Conservation (phyloP, 2,888 invertebrate genomes). For the Napeogenes sylphis region DNA sequence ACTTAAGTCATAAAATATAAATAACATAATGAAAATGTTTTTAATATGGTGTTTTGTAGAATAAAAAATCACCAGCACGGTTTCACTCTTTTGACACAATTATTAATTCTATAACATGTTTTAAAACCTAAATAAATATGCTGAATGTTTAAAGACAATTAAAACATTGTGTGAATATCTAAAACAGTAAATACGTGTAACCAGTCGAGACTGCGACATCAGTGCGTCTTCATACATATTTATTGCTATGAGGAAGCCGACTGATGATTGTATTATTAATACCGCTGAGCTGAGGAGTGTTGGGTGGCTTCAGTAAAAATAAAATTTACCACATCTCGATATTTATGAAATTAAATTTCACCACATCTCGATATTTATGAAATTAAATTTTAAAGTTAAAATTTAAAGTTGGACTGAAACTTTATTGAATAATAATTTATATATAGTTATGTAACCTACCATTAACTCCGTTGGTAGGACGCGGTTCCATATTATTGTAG, state of each 20-base stretch:
- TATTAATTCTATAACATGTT: too few species aligned
- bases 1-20: too few species aligned
- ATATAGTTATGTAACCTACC: slow-evolving; percentile 11
- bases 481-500: slow-evolving; percentile 43
- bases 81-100: too few species aligned
- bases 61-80: too few species aligned
- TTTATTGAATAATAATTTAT: too few species aligned
- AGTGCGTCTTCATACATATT: slow-evolving; percentile 12
- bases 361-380: too few species aligned
- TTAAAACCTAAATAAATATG: too few species aligned
- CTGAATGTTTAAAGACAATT: not conserved
- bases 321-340: not conserved
- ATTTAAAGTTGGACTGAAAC: too few species aligned
- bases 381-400: too few species aligned
- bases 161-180: not conserved
- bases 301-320: not conserved
- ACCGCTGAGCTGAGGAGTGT: not conserved
- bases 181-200: not conserved
- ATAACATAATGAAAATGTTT: too few species aligned
- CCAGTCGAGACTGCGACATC: slow-evolving; percentile 6
- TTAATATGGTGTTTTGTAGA: too few species aligned
- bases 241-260: slow-evolving; percentile 4
- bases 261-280: not conserved
- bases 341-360: too few species aligned
- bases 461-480: slow-evolving; percentile 18